These are phyloP conservation scores for Protomyctophum bolini DNA, from an alignment of 2,113 vertebrate species.

Conservation along the genomic window DNA sequence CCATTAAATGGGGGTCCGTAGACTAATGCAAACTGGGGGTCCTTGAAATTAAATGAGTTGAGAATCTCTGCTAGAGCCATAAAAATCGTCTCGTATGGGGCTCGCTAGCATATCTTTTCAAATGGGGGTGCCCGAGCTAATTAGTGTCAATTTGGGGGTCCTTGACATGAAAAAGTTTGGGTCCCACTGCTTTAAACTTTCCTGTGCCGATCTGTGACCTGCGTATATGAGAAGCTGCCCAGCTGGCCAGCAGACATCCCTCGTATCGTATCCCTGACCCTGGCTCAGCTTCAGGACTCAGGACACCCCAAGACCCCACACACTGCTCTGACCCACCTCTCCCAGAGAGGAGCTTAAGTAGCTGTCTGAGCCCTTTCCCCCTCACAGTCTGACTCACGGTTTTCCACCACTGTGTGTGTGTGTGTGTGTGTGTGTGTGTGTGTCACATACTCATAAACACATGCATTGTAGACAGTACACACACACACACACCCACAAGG, in stretches of 20 bases:
- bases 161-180: too few species aligned
- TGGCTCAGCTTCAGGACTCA: conserved; percentile 3
- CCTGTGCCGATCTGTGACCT: background rate
- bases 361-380: conserved; percentile 28
- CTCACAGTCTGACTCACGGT: conserved; percentile 30
- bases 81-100: too few species aligned
- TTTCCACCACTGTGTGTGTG: conserved; percentile 33
- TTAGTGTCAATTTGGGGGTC: too few species aligned
- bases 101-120: too few species aligned
- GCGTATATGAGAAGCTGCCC: background rate
- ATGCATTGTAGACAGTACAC: background rate
- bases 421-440: too few species aligned
- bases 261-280: background rate
- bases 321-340: conserved; percentile 21
- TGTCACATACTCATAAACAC: too few species aligned
- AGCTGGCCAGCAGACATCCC: background rate
- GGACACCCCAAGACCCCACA: background rate
- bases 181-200: too few species aligned
- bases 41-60: too few species aligned
- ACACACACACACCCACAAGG: background rate
- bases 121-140: too few species aligned
- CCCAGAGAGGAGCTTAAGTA: conserved; percentile 10
- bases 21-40: too few species aligned
- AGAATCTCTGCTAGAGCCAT: too few species aligned
- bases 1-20: too few species aligned